Conservation (phyloP, 2,888 invertebrate species). For the Chalcosyrphus nemorum region DNA sequence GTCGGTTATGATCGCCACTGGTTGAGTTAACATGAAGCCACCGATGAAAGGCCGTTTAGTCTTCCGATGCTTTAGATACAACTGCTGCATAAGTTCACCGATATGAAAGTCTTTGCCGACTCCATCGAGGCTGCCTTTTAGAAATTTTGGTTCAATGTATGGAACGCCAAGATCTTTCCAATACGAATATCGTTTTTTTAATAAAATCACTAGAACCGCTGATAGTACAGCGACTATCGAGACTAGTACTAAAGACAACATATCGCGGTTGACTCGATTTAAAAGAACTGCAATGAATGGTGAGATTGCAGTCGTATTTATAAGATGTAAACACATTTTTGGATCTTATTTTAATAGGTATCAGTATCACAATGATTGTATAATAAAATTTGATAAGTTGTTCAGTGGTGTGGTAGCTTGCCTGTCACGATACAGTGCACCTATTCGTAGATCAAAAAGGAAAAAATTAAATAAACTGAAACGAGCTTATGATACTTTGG, state of each 20-base stretch:
- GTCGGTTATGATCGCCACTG: constrained; percentile 75
- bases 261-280: not conserved
- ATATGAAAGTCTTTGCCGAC: constrained; percentile 75
- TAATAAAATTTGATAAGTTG: too few relatives aligned
- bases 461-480: too few relatives aligned
- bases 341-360: too few relatives aligned
- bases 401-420: too few relatives aligned
- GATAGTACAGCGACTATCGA: not conserved
- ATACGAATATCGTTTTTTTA: constrained; percentile 64
- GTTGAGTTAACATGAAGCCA: constrained; percentile 75
- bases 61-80: constrained; percentile 74
- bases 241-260: not conserved
- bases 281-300: not conserved
- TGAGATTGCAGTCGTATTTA: not conserved
- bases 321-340: too few relatives aligned
- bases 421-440: too few relatives aligned
- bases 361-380: too few relatives aligned
- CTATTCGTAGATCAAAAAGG: too few relatives aligned
- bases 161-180: constrained; percentile 75
- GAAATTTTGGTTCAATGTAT: constrained; percentile 70
- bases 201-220: not conserved
- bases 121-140: constrained; percentile 75
- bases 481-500: too few relatives aligned
- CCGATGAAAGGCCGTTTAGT: constrained; percentile 75
- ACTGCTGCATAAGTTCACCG: constrained; percentile 75